Evolutionary conservation across 37 sponge, comb jelly and placozoan genomes (phyloP).

Genomic region (Agelas oroides): DNA sequence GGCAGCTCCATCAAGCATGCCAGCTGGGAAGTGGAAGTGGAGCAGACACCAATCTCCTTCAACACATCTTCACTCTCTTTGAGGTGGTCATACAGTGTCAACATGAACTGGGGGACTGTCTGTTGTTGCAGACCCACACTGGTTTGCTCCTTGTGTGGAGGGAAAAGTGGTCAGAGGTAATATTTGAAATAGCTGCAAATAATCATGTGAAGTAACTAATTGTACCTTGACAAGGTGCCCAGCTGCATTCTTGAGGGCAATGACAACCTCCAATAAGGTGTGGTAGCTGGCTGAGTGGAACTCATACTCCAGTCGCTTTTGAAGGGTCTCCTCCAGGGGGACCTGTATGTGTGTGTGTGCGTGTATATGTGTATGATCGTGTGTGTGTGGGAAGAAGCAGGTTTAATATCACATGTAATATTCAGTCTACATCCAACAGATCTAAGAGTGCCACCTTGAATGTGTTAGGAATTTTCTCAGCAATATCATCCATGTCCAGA

Average conservation of each 20-base stretch:
- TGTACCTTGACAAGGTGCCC: constrained; percentile 77
- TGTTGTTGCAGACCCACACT: not conserved
- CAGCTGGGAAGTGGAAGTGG: constrained; percentile 16
- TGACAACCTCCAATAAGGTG: constrained; percentile 60
- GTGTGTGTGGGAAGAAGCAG: not conserved
- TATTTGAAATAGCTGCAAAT: too few species aligned
- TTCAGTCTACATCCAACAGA: not conserved
- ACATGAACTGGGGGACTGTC: constrained; percentile 44
- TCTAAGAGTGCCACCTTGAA: constrained; percentile 28
- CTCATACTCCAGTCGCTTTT: constrained; percentile 74
- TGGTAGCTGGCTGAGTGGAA: constrained; percentile 82
- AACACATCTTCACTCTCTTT: not conserved
- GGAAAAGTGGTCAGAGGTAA: too few species aligned
- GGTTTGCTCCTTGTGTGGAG: not conserved
- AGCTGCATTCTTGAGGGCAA: constrained; percentile 59
- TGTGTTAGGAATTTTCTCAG: constrained; percentile 23
- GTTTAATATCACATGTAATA: not conserved
- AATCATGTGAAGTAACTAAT: too few species aligned
- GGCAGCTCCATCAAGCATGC: constrained; percentile 30
- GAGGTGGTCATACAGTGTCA: constrained; percentile 40
- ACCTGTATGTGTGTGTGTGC: not conserved
- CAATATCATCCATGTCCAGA: constrained; percentile 33
- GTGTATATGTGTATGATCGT: not conserved
- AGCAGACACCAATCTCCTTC: constrained; percentile 39
- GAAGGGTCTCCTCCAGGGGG: constrained; percentile 14